These are phyloP conservation scores for Macrosteles quadrilineatus DNA, from an alignment of 1,140 invertebrate genomes.

Conservation along the genomic window DNA sequence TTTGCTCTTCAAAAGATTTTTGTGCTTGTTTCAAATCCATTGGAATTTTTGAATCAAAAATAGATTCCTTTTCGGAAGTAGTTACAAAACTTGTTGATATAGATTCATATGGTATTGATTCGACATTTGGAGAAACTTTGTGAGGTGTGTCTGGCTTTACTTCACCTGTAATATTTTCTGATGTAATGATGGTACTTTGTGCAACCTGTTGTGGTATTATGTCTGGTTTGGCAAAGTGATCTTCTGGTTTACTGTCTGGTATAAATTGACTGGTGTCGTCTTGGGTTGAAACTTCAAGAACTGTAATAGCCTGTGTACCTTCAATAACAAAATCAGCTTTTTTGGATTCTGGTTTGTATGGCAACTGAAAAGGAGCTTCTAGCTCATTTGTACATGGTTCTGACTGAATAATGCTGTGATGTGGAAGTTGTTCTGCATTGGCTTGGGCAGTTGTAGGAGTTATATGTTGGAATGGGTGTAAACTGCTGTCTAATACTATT, in stretches of 20 bases:
- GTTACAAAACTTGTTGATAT: constrained; percentile 36
- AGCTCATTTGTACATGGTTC: constrained; percentile 43
- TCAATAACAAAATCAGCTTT: constrained; percentile 42
- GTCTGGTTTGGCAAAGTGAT: constrained; percentile 49
- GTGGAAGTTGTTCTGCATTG: constrained; percentile 46
- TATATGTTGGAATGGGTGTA: constrained; percentile 44
- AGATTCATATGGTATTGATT: constrained; percentile 39
- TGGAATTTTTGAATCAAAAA: constrained; percentile 48
- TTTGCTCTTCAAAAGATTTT: constrained; percentile 50
- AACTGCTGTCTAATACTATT: constrained; percentile 46
- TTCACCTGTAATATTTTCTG: constrained; percentile 34
- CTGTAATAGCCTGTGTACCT: constrained; percentile 40
- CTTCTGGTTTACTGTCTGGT: constrained; percentile 30
- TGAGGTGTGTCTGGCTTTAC: constrained; percentile 25
- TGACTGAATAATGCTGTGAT: constrained; percentile 46
- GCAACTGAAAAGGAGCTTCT: constrained; percentile 38
- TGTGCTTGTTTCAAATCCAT: constrained; percentile 49
- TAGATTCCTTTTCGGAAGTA: constrained; percentile 47
- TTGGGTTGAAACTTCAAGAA: constrained; percentile 42
- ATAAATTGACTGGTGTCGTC: constrained; percentile 35
- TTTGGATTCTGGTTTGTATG: constrained; percentile 37
- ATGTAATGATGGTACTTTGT: constrained; percentile 48
- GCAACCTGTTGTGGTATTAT: constrained; percentile 55
- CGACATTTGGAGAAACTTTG: constrained; percentile 30
- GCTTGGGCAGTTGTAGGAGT: constrained; percentile 44